Conservation (phyloP, 2,888 invertebrate genomes). For the Hypolimnas misippus region DNA sequence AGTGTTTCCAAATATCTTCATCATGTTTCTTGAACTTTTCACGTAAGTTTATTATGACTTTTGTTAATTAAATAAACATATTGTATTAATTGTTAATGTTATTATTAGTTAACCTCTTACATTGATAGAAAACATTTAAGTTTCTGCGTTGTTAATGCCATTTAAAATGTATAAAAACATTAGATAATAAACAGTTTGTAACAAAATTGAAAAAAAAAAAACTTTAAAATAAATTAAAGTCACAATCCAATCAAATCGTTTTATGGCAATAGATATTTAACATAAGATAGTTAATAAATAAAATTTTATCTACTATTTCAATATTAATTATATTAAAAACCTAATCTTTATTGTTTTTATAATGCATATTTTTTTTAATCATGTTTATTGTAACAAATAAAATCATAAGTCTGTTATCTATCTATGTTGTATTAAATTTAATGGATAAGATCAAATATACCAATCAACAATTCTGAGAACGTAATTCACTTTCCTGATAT, state of each 20-base stretch:
- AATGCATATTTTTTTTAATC: too few species aligned
- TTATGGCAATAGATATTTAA: too few species aligned
- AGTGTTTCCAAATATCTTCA: slow-evolving; percentile 21
- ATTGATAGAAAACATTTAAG: not conserved
- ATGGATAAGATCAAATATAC: not conserved
- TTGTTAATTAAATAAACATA: not conserved
- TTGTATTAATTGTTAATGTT: not conserved
- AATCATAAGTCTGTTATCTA: not conserved
- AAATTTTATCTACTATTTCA: too few species aligned
- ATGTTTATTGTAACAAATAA: not conserved
- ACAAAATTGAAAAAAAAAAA: too few species aligned
- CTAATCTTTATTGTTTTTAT: not conserved
- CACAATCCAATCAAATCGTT: not conserved
- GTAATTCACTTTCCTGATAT: too few species aligned
- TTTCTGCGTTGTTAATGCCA: not conserved
- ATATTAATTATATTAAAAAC: too few species aligned
- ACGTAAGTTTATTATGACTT: slow-evolving; percentile 30
- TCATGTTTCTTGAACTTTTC: slow-evolving; percentile 36
- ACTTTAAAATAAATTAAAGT: not conserved
- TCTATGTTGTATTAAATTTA: not conserved
- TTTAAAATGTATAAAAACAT: too few species aligned
- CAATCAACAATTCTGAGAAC: not conserved
- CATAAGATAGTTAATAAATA: not conserved
- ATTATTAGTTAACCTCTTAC: not conserved
- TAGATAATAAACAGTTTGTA: not conserved